These are phyloP conservation scores for Eulemur macaco DNA, from an alignment of 2,113 vertebrate species.

Conservation along the genomic window DNA sequence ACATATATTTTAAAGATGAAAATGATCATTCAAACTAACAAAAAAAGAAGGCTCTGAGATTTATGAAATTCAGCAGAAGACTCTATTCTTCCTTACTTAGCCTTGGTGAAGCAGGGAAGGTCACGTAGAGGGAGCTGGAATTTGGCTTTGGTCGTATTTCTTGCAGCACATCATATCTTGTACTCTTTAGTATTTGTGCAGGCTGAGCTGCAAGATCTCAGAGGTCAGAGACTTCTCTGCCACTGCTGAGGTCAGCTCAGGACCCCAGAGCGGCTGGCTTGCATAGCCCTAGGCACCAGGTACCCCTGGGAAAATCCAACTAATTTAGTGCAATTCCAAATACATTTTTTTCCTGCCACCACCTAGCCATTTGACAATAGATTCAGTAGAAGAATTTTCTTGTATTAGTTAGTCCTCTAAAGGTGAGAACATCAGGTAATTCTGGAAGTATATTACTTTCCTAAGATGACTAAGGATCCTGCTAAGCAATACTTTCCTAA, in stretches of 20 bases:
- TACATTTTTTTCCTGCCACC: background rate
- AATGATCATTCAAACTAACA: constrained; percentile 7
- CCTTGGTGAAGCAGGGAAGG: background rate
- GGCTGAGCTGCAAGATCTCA: background rate
- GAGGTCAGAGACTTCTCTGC: background rate
- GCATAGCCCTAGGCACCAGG: background rate
- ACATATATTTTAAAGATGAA: background rate
- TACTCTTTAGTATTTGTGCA: background rate
- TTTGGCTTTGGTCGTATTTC: background rate
- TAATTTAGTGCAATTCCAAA: background rate
- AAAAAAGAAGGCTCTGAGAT: background rate
- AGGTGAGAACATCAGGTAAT: constrained; percentile 50
- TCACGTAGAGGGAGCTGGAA: background rate
- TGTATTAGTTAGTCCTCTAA: background rate
- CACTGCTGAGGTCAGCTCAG: background rate
- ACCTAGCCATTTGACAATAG: background rate
- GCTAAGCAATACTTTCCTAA: constrained; percentile 50
- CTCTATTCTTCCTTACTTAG: background rate
- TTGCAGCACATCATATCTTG: background rate
- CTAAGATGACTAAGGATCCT: background rate
- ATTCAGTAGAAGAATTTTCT: background rate
- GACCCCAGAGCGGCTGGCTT: background rate
- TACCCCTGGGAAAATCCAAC: background rate
- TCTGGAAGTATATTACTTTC: constrained; percentile 20
- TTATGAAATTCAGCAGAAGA: background rate